Base-by-base conservation (phyloP, 1,140 invertebrate genomes). In the Aphaenogaster rudis region DNA sequence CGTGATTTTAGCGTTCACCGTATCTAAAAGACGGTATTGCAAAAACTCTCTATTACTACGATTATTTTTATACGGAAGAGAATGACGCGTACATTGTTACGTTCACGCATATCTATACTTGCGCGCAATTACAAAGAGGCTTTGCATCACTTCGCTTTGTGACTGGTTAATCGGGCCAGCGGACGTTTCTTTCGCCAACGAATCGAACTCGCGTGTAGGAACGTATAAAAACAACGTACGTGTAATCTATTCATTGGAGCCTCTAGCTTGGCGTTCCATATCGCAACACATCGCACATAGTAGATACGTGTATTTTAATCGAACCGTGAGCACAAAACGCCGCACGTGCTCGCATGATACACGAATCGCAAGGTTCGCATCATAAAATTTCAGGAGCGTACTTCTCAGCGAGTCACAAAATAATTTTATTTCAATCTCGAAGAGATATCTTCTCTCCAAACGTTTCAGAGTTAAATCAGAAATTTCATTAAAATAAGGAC, bases 151-250 rank as follows among this genome's bases (percentile, higher is more conserved):
- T 67, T 66, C 33, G 33, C n/a, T 57, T 69, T 45, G 36, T 17
- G 64, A 11, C 28, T 66, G 9, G 45, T 71, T 71, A 81, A 81
- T 81, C 42, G 36, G 80, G 28, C 80, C 69, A 61, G 17, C 50
- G 17, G 59, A 76, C n/a, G 36, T 4, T 28, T 39, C 33, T 72
- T 54, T 72, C 21, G 39, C 13, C 28, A 61, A 7, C 21, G 52
- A 59, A 59, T 45, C 79, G 28, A 82, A 76, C 54, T 39, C 54
- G 54, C 21, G n/a, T 33, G 21, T 48, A 33, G 21, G 28, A 36
- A 82, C 67, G 39, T 72, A 72, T 82, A 33, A 28, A 50, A 76
- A 28, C 54, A 4, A n/a, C n/a, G 54, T 28, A 84, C 80, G 80
- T 82, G 80, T 61, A 3, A 13, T 6, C 33, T 76, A 21, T 48